These are phyloP conservation scores for Anguilla marmorata DNA, from an alignment of 2,797 vertebrate species.

Conservation along the genomic window DNA sequence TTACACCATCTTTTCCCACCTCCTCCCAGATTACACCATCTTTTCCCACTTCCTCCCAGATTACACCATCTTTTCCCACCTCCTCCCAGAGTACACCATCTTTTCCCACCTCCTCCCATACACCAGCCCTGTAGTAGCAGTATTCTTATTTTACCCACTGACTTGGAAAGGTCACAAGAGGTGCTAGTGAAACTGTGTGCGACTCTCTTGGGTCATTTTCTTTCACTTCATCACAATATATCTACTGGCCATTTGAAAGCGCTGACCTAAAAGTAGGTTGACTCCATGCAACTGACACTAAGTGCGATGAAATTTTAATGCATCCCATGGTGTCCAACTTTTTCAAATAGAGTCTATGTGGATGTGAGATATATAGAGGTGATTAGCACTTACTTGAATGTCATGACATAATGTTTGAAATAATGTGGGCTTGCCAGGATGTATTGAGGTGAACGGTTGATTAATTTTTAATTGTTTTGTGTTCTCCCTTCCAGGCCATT, in stretches of 20 bases:
- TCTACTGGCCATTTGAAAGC: neutral
- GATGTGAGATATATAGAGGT: constrained; percentile 1
- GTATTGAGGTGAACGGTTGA: neutral
- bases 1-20: no score
- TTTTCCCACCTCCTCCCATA: no score
- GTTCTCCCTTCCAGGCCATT: constrained; percentile 73
- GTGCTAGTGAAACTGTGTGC: no score
- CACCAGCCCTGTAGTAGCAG: no score
- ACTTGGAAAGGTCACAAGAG: no score
- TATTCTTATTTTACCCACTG: no score
- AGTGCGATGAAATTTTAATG: neutral
- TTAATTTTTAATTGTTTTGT: constrained; percentile 21
- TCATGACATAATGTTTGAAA: neutral
- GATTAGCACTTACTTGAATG: neutral
- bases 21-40: no score
- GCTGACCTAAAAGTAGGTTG: neutral
- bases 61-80: no score
- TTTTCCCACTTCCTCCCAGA: no score
- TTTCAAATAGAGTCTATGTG: neutral
- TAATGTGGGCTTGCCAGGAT: neutral
- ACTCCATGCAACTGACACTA: neutral
- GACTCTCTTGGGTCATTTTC: no score
- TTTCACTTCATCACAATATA: neutral
- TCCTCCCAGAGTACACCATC: no score
- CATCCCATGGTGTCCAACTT: neutral